These are phyloP conservation scores for Heterochromis multidens DNA, from an alignment of 2,113 vertebrate genomes.

Conservation along the genomic window DNA sequence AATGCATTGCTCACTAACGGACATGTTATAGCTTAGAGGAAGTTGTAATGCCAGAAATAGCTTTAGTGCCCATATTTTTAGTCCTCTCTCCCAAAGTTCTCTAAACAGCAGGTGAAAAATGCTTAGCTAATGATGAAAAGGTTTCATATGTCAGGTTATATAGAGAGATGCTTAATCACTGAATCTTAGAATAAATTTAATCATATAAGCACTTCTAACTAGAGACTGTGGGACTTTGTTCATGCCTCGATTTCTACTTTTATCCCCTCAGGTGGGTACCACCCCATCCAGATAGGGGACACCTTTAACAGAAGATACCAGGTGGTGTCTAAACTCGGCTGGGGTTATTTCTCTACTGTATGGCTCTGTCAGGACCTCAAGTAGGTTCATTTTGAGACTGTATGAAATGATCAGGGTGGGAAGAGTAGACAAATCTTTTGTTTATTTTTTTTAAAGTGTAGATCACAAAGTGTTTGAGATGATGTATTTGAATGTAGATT, in stretches of 20 bases:
- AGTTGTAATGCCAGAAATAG: conserved; percentile 23
- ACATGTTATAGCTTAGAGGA: conserved; percentile 24
- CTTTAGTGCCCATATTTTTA: background rate
- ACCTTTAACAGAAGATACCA: conserved; percentile 78
- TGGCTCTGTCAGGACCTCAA: conserved; percentile 84
- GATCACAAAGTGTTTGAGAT: too few relatives aligned
- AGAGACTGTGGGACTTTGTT: background rate
- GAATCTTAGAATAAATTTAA: background rate
- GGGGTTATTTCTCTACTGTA: conserved; percentile 82
- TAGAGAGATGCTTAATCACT: background rate
- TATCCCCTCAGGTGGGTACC: conserved; percentile 74
- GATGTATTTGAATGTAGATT: too few relatives aligned
- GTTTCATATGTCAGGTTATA: background rate
- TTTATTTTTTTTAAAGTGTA: too few relatives aligned
- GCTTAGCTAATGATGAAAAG: background rate
- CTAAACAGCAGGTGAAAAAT: background rate
- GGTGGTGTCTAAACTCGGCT: conserved; percentile 78
- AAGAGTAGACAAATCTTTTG: background rate
- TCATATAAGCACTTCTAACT: background rate
- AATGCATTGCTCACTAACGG: conserved; percentile 26
- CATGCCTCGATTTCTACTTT: background rate
- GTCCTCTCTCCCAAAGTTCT: background rate
- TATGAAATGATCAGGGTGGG: background rate
- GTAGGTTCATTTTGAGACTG: conserved; percentile 36
- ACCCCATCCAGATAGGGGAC: conserved; percentile 72